Evolutionary conservation across 2,113 vertebrate genomes (phyloP), one percentile per base, ranked within the genome.

Genomic region (Tragelaphus buxtoni): DNA sequence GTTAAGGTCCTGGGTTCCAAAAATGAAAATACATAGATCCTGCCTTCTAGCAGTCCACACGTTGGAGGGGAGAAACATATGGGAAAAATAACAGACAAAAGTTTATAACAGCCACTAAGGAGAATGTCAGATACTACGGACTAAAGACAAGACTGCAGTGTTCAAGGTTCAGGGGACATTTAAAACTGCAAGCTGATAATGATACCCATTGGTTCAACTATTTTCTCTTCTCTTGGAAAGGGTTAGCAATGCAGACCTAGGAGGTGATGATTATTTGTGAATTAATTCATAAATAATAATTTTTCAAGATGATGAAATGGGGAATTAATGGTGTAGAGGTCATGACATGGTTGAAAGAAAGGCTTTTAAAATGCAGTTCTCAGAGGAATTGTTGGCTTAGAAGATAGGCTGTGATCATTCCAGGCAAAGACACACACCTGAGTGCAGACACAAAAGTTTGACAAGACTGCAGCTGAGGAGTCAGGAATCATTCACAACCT

Each of bases 381-480:
- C 45, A 86, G 82, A 11, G 45, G 22, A 61, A 55, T 7, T 61
- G 26, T 51, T 24, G 26, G 26, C 26, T 74, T 1, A 7, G 18
- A 6, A 49, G 18, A 12, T 26, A 42, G 55, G 26, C 82, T 90
- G 3, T 22, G 3, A 35, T 77, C 32, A 5, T 39, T 61, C n/a
- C 12, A 51, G 69, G 81, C 65, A 76, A 51, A 42, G 49, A 61
- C 0, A 0, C 30, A 47, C 1, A 5, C 2, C 0, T 39, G 55
- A 49, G 5, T 32, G 18, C 5, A 42, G 55, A 63, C 45, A 13
- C 17, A 60, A 12, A 56, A 7, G 20, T 45, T 35, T n/a, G 49
- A 39, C 22, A 84, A 60, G 63, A 35, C 10, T 84, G 1, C 0
- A 0, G 5, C 1, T 35, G 5, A 26, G 18, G 5, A 1, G 87